A percentile compares a stretch with the other conserved stretches of the same genome.
These are phyloP conservation scores for Cyprichromis sp. DNA, from an alignment of 2,113 vertebrate species.

Conservation along the genomic window DNA sequence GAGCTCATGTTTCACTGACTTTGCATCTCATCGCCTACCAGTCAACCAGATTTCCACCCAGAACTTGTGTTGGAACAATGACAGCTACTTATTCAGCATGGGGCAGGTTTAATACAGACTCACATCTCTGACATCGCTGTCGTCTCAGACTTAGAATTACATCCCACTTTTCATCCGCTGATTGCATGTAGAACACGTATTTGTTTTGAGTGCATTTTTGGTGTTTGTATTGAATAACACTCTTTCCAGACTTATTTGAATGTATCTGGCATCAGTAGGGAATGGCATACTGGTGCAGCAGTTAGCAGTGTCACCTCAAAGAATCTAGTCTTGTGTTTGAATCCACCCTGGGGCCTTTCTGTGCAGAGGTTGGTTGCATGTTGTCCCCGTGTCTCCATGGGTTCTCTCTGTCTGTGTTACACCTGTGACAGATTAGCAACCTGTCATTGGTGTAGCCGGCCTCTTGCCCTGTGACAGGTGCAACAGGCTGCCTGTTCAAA, in stretches of 20 bases:
- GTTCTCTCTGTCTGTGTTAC: neutral
- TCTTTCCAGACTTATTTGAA: neutral
- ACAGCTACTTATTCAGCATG: neutral
- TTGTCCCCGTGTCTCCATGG: neutral
- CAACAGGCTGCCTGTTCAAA: neutral
- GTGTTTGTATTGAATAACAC: neutral
- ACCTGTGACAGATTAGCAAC: neutral
- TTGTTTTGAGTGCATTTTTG: neutral
- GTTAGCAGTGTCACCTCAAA: neutral
- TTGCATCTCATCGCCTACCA: neutral
- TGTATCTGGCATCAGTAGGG: neutral
- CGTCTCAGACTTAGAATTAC: neutral
- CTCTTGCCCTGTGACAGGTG: neutral
- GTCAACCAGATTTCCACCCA: neutral
- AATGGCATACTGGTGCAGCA: neutral
- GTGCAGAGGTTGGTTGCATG: neutral
- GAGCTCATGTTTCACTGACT: neutral
- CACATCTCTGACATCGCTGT: neutral
- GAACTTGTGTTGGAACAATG: neutral
- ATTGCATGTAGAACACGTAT: neutral
- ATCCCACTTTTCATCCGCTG: neutral
- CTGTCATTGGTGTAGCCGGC: neutral
- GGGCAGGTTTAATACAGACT: neutral
- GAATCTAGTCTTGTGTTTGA: neutral
- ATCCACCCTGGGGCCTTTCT: neutral